A percentile compares a stretch with the other conserved stretches of the same genome.
Conservation (phyloP, 2,888 invertebrate species). For the Leptinotarsa haldemani region DNA sequence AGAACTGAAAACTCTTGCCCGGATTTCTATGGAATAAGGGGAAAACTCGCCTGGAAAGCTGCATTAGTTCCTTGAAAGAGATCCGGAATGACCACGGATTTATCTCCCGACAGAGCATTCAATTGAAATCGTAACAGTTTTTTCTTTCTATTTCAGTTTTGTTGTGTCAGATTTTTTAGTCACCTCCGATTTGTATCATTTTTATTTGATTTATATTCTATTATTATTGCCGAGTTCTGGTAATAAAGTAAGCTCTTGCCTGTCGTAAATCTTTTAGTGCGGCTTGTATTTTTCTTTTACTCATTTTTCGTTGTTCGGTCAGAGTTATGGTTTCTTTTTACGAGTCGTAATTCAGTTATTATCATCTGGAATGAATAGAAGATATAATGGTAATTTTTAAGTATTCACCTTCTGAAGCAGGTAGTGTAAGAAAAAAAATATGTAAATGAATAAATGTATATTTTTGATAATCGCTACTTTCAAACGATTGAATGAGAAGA, state of each 20-base stretch:
- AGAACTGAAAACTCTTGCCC: conserved; percentile 45
- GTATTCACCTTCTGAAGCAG: too few relatives aligned
- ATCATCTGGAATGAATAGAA: conserved; percentile 10
- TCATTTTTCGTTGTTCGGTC: conserved; percentile 19
- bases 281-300: conserved; percentile 21
- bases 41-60: conserved; percentile 44
- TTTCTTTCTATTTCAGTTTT: conserved; percentile 33
- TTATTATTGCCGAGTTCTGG: conserved; percentile 27
- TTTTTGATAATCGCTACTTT: too few relatives aligned
- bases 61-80: conserved; percentile 52
- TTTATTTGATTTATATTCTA: conserved; percentile 34
- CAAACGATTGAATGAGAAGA: too few relatives aligned
- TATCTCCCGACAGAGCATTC: conserved; percentile 49
- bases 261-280: conserved; percentile 31
- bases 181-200: conserved; percentile 35
- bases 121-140: conserved; percentile 42
- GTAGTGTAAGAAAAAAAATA: too few relatives aligned
- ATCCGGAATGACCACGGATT: conserved; percentile 53
- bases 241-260: conserved; percentile 29
- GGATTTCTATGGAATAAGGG: conserved; percentile 45
- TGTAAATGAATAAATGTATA: too few relatives aligned
- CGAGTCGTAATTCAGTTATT: not conserved
- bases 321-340: conserved; percentile 7
- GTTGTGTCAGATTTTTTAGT: conserved; percentile 35
- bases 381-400: not conserved